Evolutionary conservation across 2,113 vertebrate species (phyloP).

Genomic region (Oreotragus oreotragus): DNA sequence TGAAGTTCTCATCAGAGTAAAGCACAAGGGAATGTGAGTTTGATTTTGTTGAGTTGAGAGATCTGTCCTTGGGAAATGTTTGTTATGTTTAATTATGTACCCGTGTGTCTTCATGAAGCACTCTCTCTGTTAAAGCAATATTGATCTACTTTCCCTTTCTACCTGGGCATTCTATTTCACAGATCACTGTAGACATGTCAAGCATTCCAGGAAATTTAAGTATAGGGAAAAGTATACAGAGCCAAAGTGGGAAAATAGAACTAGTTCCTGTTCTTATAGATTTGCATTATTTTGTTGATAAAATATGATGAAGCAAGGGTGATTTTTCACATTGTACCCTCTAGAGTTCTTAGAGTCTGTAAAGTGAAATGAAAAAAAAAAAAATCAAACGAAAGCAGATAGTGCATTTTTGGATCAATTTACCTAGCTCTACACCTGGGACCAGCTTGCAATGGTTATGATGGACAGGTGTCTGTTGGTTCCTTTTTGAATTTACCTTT

Average conservation of each 20-base stretch:
- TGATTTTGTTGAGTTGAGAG: conserved; percentile 57
- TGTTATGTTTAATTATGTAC: conserved; percentile 67
- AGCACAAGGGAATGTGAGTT: conserved; percentile 16
- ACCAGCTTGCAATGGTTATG: background rate
- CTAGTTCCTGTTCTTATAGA: background rate
- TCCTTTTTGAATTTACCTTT: conserved; percentile 25
- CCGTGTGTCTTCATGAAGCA: conserved; percentile 45
- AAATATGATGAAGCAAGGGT: background rate
- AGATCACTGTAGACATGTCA: conserved; percentile 16
- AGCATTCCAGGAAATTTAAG: conserved; percentile 1
- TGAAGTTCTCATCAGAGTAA: conserved; percentile 33
- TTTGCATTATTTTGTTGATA: conserved; percentile 6
- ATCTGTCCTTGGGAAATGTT: conserved; percentile 67
- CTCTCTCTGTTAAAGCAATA: conserved; percentile 52
- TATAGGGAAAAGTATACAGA: background rate
- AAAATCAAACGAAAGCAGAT: background rate
- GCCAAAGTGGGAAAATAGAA: background rate
- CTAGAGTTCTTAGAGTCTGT: background rate
- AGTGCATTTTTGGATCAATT: conserved; percentile 12
- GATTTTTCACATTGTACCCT: background rate
- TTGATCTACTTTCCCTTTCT: conserved; percentile 53
- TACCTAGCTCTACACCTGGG: conserved; percentile 14
- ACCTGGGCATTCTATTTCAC: conserved; percentile 10
- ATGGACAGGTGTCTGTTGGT: conserved; percentile 38
- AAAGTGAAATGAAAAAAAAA: background rate